Percentiles rank a stretch among this genome's conserved stretches.
Conservation (phyloP, 2,113 vertebrate genomes). For the Felis catus region F.catus_Fca126_mat1.0 CM031428.1:32155501-32156000, state of each 20-base stretch:
- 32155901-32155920: background rate
- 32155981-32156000: too few relatives aligned
- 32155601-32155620: background rate
- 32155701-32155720: background rate
- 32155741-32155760: background rate
- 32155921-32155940: background rate
- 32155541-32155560: rapidly evolving
- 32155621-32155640: background rate
- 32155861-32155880: background rate
- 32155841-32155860: background rate
- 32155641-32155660: background rate
- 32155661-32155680: background rate
- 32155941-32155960: background rate
- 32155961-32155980: background rate
- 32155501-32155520: background rate
- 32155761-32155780: background rate
- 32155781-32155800: background rate
- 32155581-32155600: background rate
- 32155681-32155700: background rate
- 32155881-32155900: background rate
- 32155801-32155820: background rate
- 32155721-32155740: background rate
- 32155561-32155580: background rate
- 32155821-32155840: background rate
- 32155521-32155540: background rate